Evolutionary conservation across 2,797 vertebrate genomes (phyloP), one percentile per base, ranked within the genome.

Genomic region (Pterois miles): DNA sequence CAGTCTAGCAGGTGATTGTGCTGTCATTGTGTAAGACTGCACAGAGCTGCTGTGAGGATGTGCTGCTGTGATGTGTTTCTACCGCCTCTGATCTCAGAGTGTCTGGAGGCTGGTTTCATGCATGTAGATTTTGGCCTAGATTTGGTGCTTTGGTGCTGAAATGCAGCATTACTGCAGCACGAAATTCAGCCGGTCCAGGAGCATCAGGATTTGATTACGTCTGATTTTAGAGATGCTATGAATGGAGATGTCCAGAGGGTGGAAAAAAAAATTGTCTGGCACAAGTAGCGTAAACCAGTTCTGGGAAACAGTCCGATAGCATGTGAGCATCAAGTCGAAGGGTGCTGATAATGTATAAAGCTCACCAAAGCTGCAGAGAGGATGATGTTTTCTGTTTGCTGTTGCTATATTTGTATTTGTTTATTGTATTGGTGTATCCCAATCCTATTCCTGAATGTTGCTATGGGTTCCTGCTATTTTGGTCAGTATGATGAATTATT

Each of bases 51-150:
- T 60, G 70, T 23, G 23, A 62, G 31, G 18, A 56, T 74, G 25
- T 27, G 58, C 34, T 57, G 36, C 22, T 63, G 31, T 50, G 48
- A 53, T 71, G 52, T 64, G 38, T 71, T 75, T 18, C 52, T 16
- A 20, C 1, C 1, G 1, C 40, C n/a, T 50, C 8, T 58, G 62
- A 62, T 58, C 56, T 71, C 13, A 13, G 13, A 38, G 59, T 84
- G 50, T 76, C 36, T 57, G 7, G 18, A 12, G 14, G 29, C 52
- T 71, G 48, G 2, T 57, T 74, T 34, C 1, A 0, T 68, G n/a
- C 71, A 68, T 64, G 40, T 31, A 67, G 54, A 85, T 70, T 73
- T 50, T 83, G 75, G 10, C 75, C 76, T 58, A 53, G 8, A 72
- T 85, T 84, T 65, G 0, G 22, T 62, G 27, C 9, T n/a, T 77